A percentile compares a stretch with the other conserved stretches of the same genome.
Conservation (phyloP, 2,888 invertebrate species). For the Cephalotes varians region DNA sequence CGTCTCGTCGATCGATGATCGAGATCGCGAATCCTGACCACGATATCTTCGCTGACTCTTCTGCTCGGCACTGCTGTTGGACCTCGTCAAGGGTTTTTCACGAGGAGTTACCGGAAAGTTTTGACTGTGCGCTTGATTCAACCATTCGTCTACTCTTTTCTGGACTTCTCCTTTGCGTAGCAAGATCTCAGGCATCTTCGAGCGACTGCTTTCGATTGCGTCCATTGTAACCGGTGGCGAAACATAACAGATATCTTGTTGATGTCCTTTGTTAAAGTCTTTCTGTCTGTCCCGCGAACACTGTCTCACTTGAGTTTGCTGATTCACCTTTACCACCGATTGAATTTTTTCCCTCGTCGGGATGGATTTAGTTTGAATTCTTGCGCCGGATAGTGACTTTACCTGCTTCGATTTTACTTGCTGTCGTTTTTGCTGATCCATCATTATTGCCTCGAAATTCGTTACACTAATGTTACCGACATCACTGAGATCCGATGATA, state of each 20-base stretch:
- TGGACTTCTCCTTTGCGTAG: conserved; percentile 81
- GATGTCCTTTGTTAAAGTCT: conserved; percentile 55
- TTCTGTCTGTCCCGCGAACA: conserved; percentile 78
- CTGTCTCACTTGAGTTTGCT: conserved; percentile 80
- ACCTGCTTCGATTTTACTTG: conserved; percentile 58
- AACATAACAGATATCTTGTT: conserved; percentile 40
- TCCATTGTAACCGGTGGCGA: conserved; percentile 28
- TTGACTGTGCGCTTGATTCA: conserved; percentile 80
- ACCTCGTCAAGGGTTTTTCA: conserved; percentile 76
- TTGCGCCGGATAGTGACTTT: conserved; percentile 35
- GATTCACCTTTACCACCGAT: conserved; percentile 77
- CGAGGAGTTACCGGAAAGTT: conserved; percentile 66
- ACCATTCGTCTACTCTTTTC: conserved; percentile 82
- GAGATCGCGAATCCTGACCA: conserved; percentile 72
- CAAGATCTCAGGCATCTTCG: conserved; percentile 74
- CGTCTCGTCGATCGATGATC: conserved; percentile 76
- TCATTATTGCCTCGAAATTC: conserved; percentile 79
- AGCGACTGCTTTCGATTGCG: conserved; percentile 56
- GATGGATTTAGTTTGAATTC: conserved; percentile 57
- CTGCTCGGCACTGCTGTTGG: conserved; percentile 81
- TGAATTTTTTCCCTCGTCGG: conserved; percentile 63
- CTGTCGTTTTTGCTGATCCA: conserved; percentile 77
- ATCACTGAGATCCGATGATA: conserved; percentile 80
- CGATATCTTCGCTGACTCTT: conserved; percentile 75
- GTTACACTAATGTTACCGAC: conserved; percentile 77